Evolutionary conservation across 2,797 vertebrate species (phyloP), one percentile per base, ranked within the genome.

Genomic region (Labroides dimidiatus): DNA sequence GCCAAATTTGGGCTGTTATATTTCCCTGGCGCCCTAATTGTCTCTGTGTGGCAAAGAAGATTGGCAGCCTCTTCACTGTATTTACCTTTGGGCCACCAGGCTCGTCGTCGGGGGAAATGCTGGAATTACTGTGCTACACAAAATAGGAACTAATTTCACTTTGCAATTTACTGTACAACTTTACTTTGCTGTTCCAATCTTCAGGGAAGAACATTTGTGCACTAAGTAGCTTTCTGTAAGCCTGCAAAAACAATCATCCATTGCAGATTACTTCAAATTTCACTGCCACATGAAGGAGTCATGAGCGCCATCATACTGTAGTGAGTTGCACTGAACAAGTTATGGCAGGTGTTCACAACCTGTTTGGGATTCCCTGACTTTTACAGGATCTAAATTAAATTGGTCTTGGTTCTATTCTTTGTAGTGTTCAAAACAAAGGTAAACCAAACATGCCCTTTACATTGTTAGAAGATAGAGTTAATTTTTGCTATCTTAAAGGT

Each of bases 21-120:
- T 80, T 81, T 83, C 76, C 77, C 68, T 72, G 64, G 24, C 30
- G 21, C 55, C 62, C 59, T 49, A 47, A 49, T 60, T 68, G 64
- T 79, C 69, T 83, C 75, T 75, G 49, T 14, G 27, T 61, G 53
- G 72, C 54, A 65, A 51, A 68, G 44, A 66, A 64, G 72, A 76
- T 64, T 86, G 71, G 72, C 80, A 82, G 54, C 63, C 51, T 77
- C 53, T 47, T 64, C 45, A 44, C 45, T 66, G 48, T 11, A 17
- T 77, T 72, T 68, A 84, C 79, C 76, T 82, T 84, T 69, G 75
- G 78, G 63, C 73, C 68, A 84, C 62, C 45, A 58, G 36, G 64
- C 72, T 69, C 37, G 44, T 69, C 75, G 27, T 72, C 57, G 63
- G 55, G 39, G 64, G 64, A 70, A 63, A 63, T 39, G 23, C 56